These are phyloP conservation scores for Acleris sparsana DNA, from an alignment of 2,888 invertebrate genomes.

Conservation along the genomic window DNA sequence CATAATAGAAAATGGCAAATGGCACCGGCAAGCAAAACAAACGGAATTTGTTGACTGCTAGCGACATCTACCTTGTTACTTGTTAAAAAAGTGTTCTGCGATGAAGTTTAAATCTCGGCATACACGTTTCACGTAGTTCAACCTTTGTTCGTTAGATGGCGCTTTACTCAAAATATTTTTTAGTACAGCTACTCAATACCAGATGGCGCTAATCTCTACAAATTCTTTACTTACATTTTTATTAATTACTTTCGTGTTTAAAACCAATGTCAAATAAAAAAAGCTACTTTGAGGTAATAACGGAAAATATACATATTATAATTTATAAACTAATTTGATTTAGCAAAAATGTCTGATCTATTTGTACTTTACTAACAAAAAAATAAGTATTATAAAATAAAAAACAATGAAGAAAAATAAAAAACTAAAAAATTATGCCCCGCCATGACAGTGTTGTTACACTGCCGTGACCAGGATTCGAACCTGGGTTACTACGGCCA, in stretches of 20 bases:
- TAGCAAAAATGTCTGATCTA: too few species aligned
- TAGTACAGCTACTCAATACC: constrained; percentile 16
- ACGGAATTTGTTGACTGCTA: constrained; percentile 2
- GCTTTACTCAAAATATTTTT: not conserved
- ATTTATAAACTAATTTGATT: too few species aligned
- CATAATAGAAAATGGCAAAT: constrained; percentile 27
- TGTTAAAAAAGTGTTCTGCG: not conserved
- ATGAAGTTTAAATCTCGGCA: not conserved
- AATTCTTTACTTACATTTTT: too few species aligned
- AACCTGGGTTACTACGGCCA: constrained; percentile 84
- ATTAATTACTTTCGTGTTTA: too few species aligned
- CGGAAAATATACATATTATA: too few species aligned
- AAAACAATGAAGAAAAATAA: constrained; percentile 6
- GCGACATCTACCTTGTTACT: constrained; percentile 6
- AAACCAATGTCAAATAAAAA: too few species aligned
- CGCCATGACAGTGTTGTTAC: constrained; percentile 70
- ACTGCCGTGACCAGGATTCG: constrained; percentile 87
- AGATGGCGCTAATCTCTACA: constrained; percentile 5
- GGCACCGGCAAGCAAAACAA: constrained; percentile 20
- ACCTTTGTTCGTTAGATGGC: constrained; percentile 5
- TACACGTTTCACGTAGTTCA: not conserved
- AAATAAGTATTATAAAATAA: too few species aligned
- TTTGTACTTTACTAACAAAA: too few species aligned
- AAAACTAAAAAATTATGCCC: constrained; percentile 49
- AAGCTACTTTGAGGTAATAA: too few species aligned